Evolutionary conservation across 2,888 invertebrate species (phyloP), one percentile per base, ranked within the genome.

Genomic region (Melitaea athalia): DNA sequence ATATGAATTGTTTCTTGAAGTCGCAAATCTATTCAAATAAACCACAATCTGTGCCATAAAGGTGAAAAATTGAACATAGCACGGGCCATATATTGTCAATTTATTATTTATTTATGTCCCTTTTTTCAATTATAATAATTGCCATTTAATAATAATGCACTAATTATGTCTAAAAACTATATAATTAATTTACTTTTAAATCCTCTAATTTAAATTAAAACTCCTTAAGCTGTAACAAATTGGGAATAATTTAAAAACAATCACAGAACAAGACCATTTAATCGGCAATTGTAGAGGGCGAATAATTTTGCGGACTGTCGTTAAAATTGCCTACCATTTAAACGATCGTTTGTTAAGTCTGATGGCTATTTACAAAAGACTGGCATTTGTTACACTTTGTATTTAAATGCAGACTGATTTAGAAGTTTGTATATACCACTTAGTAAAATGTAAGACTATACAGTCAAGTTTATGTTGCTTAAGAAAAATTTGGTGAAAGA

Each of bases 291-390:
- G 63, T 53, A 59, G 17, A 53, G 55, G 59, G 67, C 59, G 60
- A 67, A 69, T 69, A 69, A 67, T 67, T 60, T 67, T 43, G 38
- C 63, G 59, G 53, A 69, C 53, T 67, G 67, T 63, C 67, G 47
- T 63, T 60, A 24, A 63, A 69, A 69, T 67, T 69, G 59, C 60
- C 67, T 42, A 53, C 59, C 59, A 69, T 69, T 63, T 67, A 67
- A 63, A 53, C 59, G 59, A 67, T 63, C 69, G 63, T 67, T 67
- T 69, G 67, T 63, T 49, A 63, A 60, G 49, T n/a, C 47, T 67
- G 49, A 63, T 66, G 53, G 52, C n/a, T 45, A 69, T 64, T 61
- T 68, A 64, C 53, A 49, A 61, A 55, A 10, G 11, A 24, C 64
- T 47, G 42, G 24, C 47, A 61, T 64, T 64, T 43, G 42, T 53